Percentiles rank a stretch among this genome's conserved stretches.
These are phyloP conservation scores for Timema podura DNA, from an alignment of 2,888 invertebrate genomes.

Conservation along the genomic window DNA sequence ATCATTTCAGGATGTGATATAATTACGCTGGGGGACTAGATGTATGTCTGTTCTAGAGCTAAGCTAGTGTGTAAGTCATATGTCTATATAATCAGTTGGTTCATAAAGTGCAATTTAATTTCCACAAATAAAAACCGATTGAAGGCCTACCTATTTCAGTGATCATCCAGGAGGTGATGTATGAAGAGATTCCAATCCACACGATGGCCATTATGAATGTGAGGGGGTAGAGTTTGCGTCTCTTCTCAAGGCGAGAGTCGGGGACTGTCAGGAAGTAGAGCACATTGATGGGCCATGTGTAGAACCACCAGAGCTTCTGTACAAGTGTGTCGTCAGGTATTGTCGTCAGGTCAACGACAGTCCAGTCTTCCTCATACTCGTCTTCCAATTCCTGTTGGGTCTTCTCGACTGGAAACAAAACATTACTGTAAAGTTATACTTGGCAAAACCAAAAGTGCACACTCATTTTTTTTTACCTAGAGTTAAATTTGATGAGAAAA, in stretches of 20 bases:
- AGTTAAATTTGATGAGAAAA: too few relatives aligned
- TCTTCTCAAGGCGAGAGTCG: slow-evolving; percentile 53
- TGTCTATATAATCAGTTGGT: too few relatives aligned
- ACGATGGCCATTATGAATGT: slow-evolving; percentile 82
- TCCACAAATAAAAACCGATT: too few relatives aligned
- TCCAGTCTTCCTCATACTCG: neutral
- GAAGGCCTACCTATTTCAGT: slow-evolving; percentile 66
- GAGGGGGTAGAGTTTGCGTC: slow-evolving; percentile 62
- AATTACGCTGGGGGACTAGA: too few relatives aligned
- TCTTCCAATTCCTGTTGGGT: neutral
- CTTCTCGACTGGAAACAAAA: too few relatives aligned
- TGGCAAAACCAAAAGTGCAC: too few relatives aligned
- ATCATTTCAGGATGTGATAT: too few relatives aligned
- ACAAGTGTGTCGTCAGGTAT: neutral
- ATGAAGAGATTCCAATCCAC: slow-evolving; percentile 82
- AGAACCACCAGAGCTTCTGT: slow-evolving; percentile 58
- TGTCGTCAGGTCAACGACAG: neutral
- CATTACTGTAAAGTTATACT: too few relatives aligned
- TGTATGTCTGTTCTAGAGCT: too few relatives aligned
- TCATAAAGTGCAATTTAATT: too few relatives aligned
- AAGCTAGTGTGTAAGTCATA: too few relatives aligned
- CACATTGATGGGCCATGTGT: slow-evolving; percentile 67
- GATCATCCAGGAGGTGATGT: slow-evolving; percentile 89
- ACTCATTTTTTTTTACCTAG: too few relatives aligned
- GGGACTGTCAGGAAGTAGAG: slow-evolving; percentile 66